Conservation (phyloP, 2,797 vertebrate species). For the Tokudaia muenninki region DNA sequence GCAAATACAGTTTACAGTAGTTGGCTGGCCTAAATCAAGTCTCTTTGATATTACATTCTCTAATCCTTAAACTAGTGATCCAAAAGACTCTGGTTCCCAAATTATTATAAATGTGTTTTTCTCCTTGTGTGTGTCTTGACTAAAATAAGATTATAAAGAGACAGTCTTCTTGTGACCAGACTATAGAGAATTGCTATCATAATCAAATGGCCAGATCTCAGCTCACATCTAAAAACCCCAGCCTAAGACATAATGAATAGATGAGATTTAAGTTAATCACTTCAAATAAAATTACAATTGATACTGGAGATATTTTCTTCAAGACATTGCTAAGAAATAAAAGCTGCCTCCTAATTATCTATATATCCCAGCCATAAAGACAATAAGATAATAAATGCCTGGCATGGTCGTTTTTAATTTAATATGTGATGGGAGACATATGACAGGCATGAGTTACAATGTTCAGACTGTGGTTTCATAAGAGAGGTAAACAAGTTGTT, state of each 20-base stretch:
- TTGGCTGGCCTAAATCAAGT: slow-evolving; percentile 11
- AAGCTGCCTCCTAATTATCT: slow-evolving; percentile 70
- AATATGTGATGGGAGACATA: slow-evolving; percentile 45
- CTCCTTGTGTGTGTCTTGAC: slow-evolving; percentile 9
- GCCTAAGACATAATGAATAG: not conserved
- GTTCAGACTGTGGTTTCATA: slow-evolving; percentile 67
- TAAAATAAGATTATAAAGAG: slow-evolving; percentile 73
- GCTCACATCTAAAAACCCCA: slow-evolving; percentile 20
- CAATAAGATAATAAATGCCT: slow-evolving; percentile 62
- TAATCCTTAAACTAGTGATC: slow-evolving; percentile 21
- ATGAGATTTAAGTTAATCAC: slow-evolving; percentile 4
- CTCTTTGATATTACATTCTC: slow-evolving; percentile 15
- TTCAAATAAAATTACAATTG: slow-evolving; percentile 47
- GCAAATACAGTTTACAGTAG: not conserved
- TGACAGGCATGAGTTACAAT: slow-evolving; percentile 54
- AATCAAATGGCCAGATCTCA: slow-evolving; percentile 57
- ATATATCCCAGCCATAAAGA: slow-evolving; percentile 65
- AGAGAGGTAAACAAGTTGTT: slow-evolving; percentile 65
- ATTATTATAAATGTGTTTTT: slow-evolving; percentile 68
- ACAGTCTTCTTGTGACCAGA: slow-evolving; percentile 54
- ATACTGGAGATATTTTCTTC: not conserved
- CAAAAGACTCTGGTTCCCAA: slow-evolving; percentile 11
- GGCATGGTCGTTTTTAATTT: slow-evolving; percentile 70
- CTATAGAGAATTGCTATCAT: slow-evolving; percentile 45
- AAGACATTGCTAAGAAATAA: slow-evolving; percentile 63